Evolutionary conservation across 2,797 vertebrate species (phyloP), one percentile per base, ranked within the genome.

Genomic region (Salmo trutta): DNA sequence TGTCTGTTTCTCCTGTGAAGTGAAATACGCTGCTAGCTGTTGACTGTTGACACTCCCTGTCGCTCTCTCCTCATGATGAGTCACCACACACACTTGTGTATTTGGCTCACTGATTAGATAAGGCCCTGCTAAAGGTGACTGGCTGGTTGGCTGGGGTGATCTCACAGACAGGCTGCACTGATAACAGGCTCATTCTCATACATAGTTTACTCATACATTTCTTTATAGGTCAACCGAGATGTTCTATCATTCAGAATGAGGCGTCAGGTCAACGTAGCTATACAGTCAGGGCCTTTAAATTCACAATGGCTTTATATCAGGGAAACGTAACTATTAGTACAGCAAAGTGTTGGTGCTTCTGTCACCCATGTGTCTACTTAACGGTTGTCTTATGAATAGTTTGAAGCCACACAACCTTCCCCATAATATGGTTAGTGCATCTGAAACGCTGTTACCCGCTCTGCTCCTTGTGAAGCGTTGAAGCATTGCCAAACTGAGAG

Each of bases 401-500:
- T 47, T 54, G 17, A 54, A 15, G 16, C 14, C 17, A 17, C 53
- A 7, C 21, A 16, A 62, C 56, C 56, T 62, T 56, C 56, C 7
- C n/a, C n/a, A 47, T 10, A 29, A 52, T 19, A 52, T 19, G 21
- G 19, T n/a, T 10, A 24, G n/a, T 52, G 41, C 21, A 71, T 19
- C 53, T 29, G 24, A 54, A 51, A 54, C 33, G 1, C 36, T 75
- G 70, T 81, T 78, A 84, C 73, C 81, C 64, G 36, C 0, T 31
- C 65, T 33, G 33, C 77, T 85, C 56, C 77, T 76, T 73, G 72
- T 31, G 76, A 79, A 56, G 76, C 76, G 19, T 65, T 14, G 74
- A 77, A 52, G n/a, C 10, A 2, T 17, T 80, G 82, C 81, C 81
- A 86, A 85, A 81, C 75, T 52, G 75, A 12, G 0, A 52, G 33